These are phyloP conservation scores for Macrostomum lignano DNA, from an alignment of 1,140 invertebrate genomes.

Conservation along the genomic window DNA sequence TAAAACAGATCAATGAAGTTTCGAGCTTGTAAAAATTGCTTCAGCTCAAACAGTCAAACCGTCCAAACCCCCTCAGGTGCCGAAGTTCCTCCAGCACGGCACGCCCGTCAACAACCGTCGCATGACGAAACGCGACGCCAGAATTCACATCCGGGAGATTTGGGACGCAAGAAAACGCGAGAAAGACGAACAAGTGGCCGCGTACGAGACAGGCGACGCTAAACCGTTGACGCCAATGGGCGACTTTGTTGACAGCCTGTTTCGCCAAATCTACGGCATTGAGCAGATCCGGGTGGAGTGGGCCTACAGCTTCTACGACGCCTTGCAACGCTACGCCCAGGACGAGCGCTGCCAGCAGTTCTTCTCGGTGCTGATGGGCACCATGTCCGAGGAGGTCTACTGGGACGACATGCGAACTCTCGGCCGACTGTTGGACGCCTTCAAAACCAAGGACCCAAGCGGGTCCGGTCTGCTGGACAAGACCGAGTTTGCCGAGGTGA, in stretches of 20 bases:
- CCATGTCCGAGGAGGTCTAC: slow-evolving; percentile 14
- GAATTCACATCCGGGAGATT: slow-evolving; percentile 20
- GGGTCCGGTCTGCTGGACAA: slow-evolving; percentile 12
- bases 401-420: slow-evolving; percentile 14
- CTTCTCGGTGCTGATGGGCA: neutral
- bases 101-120: slow-evolving; percentile 18
- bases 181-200: too few species aligned
- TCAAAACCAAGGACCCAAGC: slow-evolving; percentile 14
- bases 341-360: slow-evolving; percentile 14
- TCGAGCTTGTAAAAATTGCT: too few species aligned
- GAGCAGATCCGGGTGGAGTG: slow-evolving; percentile 20
- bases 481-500: slow-evolving; percentile 11
- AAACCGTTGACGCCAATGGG: slow-evolving; percentile 9
- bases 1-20: too few species aligned
- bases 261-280: slow-evolving; percentile 14
- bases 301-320: slow-evolving; percentile 25
- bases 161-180: too few species aligned
- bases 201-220: neutral
- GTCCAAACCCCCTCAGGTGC: too few species aligned
- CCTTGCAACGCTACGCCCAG: slow-evolving; percentile 17
- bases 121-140: slow-evolving; percentile 18
- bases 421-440: slow-evolving; percentile 13
- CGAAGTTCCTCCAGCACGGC: slow-evolving; percentile 15
- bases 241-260: slow-evolving; percentile 17
- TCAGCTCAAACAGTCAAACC: too few species aligned